Conservation (phyloP, 2,797 vertebrate species). For the Pseudopleuronectes americanus region DNA sequence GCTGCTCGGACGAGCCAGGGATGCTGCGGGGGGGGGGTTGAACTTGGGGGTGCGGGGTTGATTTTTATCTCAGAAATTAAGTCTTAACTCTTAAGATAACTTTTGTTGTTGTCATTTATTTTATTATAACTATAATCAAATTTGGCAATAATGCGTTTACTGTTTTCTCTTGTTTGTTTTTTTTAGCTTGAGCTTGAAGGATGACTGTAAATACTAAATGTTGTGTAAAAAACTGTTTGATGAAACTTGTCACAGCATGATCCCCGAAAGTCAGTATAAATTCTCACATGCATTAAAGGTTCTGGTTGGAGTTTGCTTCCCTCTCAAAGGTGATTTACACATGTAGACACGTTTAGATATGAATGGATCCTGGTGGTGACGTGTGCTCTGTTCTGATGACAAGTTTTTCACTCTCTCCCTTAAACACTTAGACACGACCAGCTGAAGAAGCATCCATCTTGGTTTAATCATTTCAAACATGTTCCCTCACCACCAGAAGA, state of each 20-base stretch:
- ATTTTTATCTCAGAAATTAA: constrained; percentile 93
- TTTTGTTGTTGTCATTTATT: constrained; percentile 57
- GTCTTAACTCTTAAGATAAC: constrained; percentile 81
- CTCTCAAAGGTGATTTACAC: constrained; percentile 46
- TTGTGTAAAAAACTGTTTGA: constrained; percentile 51
- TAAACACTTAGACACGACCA: constrained; percentile 67
- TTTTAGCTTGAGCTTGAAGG: constrained; percentile 65
- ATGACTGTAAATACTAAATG: constrained; percentile 48
- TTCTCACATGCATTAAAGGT: constrained; percentile 61
- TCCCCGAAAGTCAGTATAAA: constrained; percentile 65
- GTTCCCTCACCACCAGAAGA: background rate
- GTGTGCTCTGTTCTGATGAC: constrained; percentile 63
- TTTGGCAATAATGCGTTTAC: constrained; percentile 83
- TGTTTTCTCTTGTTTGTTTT: constrained; percentile 58
- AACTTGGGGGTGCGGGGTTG: constrained; percentile 55
- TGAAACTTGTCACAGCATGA: constrained; percentile 73
- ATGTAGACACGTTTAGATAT: constrained; percentile 60
- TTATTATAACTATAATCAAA: constrained; percentile 86
- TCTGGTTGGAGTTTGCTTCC: constrained; percentile 38
- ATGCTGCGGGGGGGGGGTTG: constrained; percentile 40
- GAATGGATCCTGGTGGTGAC: constrained; percentile 62
- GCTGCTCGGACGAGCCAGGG: constrained; percentile 76
- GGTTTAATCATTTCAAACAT: background rate
- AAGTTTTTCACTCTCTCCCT: constrained; percentile 58
- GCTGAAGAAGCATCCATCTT: constrained; percentile 10